phyloP scores from a whole-genome alignment of 2,113 vertebrate species.

The Indicator indicator region DNA sequence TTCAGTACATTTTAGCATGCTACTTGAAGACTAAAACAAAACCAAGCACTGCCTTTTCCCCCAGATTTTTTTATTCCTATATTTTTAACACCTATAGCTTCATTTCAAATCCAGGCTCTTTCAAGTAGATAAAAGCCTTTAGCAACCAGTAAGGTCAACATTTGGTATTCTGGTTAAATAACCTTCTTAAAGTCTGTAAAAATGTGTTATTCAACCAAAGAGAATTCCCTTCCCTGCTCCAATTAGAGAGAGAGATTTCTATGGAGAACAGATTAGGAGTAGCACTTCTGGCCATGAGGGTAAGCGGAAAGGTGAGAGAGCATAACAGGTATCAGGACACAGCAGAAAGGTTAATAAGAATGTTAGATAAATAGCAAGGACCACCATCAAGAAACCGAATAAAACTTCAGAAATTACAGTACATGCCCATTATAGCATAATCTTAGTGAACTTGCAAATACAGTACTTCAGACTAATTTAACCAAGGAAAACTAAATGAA shows the following conservation, averaged over 20 bases:
- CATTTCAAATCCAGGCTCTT: not conserved
- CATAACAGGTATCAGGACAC: rapidly evolving
- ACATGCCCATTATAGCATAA: not conserved
- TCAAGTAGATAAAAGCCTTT: not conserved
- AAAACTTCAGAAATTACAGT: not conserved
- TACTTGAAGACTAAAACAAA: not conserved
- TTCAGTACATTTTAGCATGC: not conserved
- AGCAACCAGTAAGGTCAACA: not conserved
- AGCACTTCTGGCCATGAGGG: not conserved
- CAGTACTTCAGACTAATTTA: slow-evolving; percentile 69
- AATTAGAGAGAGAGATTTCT: not conserved
- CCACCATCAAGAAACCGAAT: not conserved
- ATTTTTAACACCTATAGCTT: not conserved
- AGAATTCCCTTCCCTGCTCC: not conserved
- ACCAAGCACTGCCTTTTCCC: not conserved
- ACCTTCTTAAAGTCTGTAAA: slow-evolving; percentile 10
- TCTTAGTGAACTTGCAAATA: slow-evolving; percentile 36
- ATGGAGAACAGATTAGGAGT: not conserved
- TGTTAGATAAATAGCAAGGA: not conserved
- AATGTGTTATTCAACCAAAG: not conserved
- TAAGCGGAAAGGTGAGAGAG: not conserved
- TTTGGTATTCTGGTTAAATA: not conserved
- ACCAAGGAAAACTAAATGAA: slow-evolving; percentile 67
- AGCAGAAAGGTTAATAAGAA: not conserved
- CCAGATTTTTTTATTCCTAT: not conserved